Percentiles rank a stretch among this genome's conserved stretches.
phyloP scores from a whole-genome alignment of 2,113 vertebrate species.

The Heloderma charlesbogerti region DNA sequence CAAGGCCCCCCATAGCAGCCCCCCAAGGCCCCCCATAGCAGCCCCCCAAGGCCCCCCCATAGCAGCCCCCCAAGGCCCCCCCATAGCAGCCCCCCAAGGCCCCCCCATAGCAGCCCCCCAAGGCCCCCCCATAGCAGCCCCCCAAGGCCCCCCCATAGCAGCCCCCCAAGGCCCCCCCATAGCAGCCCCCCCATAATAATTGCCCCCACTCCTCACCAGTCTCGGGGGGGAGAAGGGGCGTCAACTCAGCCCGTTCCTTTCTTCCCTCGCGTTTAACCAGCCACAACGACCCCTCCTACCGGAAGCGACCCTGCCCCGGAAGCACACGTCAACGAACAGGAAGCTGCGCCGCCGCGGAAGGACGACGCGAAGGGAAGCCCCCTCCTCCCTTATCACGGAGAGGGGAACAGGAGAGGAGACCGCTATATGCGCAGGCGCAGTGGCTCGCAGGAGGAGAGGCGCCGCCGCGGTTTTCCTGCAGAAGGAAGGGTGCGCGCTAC shows the following conservation, averaged over 20 bases:
- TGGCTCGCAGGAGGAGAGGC: neutral
- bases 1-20: neutral
- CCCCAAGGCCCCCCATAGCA: neutral
- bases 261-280: neutral
- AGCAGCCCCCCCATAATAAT: neutral
- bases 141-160: neutral
- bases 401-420: neutral
- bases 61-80: neutral
- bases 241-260: neutral
- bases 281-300: neutral
- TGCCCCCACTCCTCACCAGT: neutral
- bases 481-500: neutral
- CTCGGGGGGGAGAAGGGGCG: neutral
- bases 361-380: neutral
- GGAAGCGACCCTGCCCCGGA: constrained; percentile 19
- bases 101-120: neutral
- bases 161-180: neutral
- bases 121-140: neutral
- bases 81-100: neutral
- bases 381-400: neutral
- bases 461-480: no score
- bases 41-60: neutral
- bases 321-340: neutral
- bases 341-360: neutral
- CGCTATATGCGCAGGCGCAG: neutral